Base-by-base conservation (phyloP, 2,888 invertebrate genomes). In the Macrosoma leucophasiata region DNA sequence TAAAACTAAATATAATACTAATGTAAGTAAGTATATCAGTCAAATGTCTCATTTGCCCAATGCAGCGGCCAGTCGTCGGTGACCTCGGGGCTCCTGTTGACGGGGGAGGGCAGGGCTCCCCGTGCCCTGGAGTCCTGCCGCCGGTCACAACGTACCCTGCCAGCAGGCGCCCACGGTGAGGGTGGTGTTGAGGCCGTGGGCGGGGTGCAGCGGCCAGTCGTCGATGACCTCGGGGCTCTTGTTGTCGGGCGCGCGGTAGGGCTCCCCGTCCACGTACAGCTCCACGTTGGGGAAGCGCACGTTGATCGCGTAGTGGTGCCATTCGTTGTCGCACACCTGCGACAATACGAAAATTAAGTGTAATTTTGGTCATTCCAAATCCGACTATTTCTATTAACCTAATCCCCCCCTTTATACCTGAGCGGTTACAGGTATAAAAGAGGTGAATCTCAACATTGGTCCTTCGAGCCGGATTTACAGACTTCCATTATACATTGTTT, bases 11-110 rank as follows among this genome's bases (percentile, higher is more conserved):
- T n/a, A n/a, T n/a, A n/a, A n/a, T n/a, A n/a, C n/a, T n/a, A n/a
- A n/a, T n/a, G n/a, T n/a, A n/a, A n/a, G n/a, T n/a, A n/a, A n/a
- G n/a, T n/a, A n/a, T n/a, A n/a, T n/a, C n/a, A n/a, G n/a, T n/a
- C n/a, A n/a, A n/a, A n/a, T n/a, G n/a, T n/a, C n/a, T n/a, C n/a
- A n/a, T n/a, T n/a, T n/a, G 97, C 95, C 5, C 96, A 95, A 70
- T 98, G 98, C 23, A 99, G 86, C 1, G 98, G 98, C 98, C 98
- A 98, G 82, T 99, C 99, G 68, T 99, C 98, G 63, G 98, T 96
- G 27, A 99, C 95, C 76, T 98, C 98, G 0, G 97, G 97, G 52
- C 96, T 97, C 62, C 68, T 88, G 32, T 69, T 76, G 49, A 75
- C 79, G 0, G 39, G 39, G 0, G 65, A 39, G 48, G 76, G 90